Conservation (phyloP, 2,797 vertebrate genomes). For the Spheniscus humboldti region DNA sequence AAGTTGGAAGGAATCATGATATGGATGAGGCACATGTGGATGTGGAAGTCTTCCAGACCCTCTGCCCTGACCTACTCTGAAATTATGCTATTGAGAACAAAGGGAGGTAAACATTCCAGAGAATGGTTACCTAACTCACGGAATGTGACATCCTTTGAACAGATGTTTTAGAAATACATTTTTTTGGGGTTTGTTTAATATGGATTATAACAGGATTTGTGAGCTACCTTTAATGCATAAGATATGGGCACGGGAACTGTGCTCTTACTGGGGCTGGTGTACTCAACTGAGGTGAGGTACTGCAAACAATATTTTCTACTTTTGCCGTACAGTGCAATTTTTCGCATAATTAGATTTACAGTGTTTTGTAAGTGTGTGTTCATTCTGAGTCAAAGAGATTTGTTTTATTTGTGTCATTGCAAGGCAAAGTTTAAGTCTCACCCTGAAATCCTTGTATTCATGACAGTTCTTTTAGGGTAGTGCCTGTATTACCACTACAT, state of each 20-base stretch:
- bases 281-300: background rate
- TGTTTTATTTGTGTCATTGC: background rate
- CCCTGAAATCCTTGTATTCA: background rate
- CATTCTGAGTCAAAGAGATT: background rate
- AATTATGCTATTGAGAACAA: background rate
- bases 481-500: background rate
- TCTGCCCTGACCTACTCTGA: background rate
- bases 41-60: background rate
- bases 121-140: background rate
- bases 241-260: background rate
- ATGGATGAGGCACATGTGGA: background rate
- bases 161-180: background rate
- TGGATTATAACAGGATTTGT: background rate
- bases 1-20: background rate
- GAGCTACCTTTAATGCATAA: background rate
- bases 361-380: background rate
- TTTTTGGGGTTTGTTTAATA: background rate
- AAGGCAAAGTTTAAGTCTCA: background rate
- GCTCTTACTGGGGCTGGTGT: background rate
- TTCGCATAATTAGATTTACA: background rate
- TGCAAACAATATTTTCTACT: background rate
- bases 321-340: fast-evolving
- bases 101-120: background rate
- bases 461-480: background rate
- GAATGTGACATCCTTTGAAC: background rate